Base-by-base conservation (phyloP, 2,113 vertebrate species). In the Perca schrenkii region DNA sequence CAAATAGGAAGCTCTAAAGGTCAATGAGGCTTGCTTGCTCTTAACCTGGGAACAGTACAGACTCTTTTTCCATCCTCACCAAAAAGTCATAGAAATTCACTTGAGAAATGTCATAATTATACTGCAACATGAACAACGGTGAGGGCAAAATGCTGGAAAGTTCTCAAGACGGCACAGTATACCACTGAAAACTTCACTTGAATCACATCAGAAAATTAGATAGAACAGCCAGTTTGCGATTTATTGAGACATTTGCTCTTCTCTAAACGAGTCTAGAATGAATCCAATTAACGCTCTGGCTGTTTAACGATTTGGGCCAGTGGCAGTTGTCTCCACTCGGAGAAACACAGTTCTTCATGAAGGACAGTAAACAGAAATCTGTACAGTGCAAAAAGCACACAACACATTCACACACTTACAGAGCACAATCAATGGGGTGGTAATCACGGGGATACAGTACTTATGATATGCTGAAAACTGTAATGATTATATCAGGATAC, bases 101-200 rank as follows among this genome's bases (percentile, higher is more conserved):
- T 80, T 65, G 57, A 90, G 80, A 93, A 93, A 94, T 93, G 79
- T 86, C 54, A 86, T 90, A 86, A 88, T 91, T 84, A 87, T 31
- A 25, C 50, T 11, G n/a, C 79, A 72, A 83, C 77, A n/a, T 69
- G 31, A 80, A 60, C 7, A 6, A 74, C 21, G 1, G 60, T 3
- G 61, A 62, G 49, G 70, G 79, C 28, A 62, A 79, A 72, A 66
- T 31, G 40, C 53, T 15, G 3, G 46, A 74, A 88, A 73, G 54
- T 84, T 89, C 49, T 85, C 63, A 61, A 56, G 57, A 40, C 60
- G 5, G 46, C 68, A 77, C 40, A 77, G 52, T 11, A 22, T 68
- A 61, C 36, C 11, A n/a, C 72, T 46, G 49, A 53, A 81, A 83
- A 79, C 50, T 34, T 82, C 56, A 63, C 40, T 78, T 28, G 6